Base-by-base conservation (phyloP, 2,113 vertebrate species). In the Bucco capensis region DNA sequence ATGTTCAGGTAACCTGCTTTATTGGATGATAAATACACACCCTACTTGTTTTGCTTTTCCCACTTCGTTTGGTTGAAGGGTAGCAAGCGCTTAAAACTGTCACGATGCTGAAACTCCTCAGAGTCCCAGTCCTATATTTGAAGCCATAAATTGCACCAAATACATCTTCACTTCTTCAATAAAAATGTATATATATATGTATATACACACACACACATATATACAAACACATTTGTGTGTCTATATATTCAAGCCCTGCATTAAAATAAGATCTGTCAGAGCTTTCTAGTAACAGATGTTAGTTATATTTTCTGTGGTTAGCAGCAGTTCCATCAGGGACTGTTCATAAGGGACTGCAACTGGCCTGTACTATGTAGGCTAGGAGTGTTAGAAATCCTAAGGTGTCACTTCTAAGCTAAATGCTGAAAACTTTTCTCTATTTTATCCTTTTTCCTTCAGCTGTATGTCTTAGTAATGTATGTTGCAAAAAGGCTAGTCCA, bases 181-280 rank as follows among this genome's bases (percentile, higher is more conserved):
- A 76, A 23, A 70, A 57, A 8, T 23, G 6, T n/a, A n/a, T n/a
- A n/a, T n/a, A n/a, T n/a, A n/a, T n/a, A n/a, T n/a, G n/a, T n/a
- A n/a, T n/a, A n/a, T n/a, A n/a, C n/a, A n/a, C n/a, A n/a, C n/a
- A n/a, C n/a, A n/a, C n/a, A n/a, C n/a, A n/a, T n/a, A n/a, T n/a
- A n/a, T n/a, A n/a, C n/a, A n/a, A n/a, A n/a, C n/a, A 15, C 0
- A 2, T 1, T 0, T 17, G 4, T 25, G 28, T 18, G 14, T 18
- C 3, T 23, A 5, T 16, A 15, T 16, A 16, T 22, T 44, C 6
- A 28, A 49, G 57, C n/a, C 14, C 12, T 22, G 21, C 3, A 5
- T 40, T 10, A 17, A 9, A 6, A 5, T 8, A 23, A 33, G 24
- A 23, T 24, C 8, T 77, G 13, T 49, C 44, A 22, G 37, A 64